These are phyloP conservation scores for Lagorchestes hirsutus DNA, from an alignment of 2,797 vertebrate species.

Conservation along the genomic window DNA sequence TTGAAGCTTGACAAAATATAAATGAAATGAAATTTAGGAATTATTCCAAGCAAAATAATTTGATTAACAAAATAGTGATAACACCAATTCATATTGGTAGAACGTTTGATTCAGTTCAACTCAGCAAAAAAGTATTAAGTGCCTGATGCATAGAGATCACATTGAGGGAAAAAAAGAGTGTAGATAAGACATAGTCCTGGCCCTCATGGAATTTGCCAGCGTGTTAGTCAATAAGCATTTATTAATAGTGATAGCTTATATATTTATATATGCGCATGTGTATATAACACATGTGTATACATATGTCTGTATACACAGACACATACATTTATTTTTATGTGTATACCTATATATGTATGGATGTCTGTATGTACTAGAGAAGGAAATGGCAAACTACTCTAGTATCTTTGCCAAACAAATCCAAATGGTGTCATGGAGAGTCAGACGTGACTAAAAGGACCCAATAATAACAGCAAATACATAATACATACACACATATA, in stretches of 20 bases:
- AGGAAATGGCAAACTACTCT: too few species aligned
- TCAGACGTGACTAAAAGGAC: too few species aligned
- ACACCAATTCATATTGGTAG: not conserved
- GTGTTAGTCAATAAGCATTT: not conserved
- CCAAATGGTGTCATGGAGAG: too few species aligned
- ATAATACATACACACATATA: too few species aligned
- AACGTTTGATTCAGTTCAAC: not conserved
- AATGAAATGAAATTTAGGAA: not conserved
- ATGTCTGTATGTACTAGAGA: too few species aligned
- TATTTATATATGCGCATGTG: not conserved
- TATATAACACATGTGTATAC: not conserved
- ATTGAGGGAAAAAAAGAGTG: not conserved
- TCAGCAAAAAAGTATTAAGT: not conserved
- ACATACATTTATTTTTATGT: too few species aligned
- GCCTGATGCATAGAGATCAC: not conserved
- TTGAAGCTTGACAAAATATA: constrained; percentile 13
- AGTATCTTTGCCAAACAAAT: too few species aligned
- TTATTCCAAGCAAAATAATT: constrained; percentile 17
- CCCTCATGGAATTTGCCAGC: not conserved
- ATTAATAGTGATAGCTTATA: not conserved
- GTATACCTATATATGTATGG: too few species aligned
- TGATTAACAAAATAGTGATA: constrained; percentile 41
- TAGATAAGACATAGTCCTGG: not conserved
- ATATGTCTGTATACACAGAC: too few species aligned
- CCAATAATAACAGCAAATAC: too few species aligned